phyloP scores from a whole-genome alignment of 2,113 vertebrate species.

The Dasyprocta punctata region DNA sequence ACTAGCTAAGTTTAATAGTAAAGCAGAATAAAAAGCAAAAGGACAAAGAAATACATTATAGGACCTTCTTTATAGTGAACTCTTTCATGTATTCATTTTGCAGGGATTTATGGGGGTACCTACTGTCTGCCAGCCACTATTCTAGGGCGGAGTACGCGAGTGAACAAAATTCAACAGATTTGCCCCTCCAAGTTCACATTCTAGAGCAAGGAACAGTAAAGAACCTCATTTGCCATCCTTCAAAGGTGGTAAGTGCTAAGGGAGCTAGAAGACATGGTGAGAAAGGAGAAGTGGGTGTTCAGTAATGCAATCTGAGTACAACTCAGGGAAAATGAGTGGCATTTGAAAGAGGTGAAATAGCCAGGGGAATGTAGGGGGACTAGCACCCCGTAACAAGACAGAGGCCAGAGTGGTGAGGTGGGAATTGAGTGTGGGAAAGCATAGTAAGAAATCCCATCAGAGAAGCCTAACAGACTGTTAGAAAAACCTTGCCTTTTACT shows the following conservation, averaged over 20 bases:
- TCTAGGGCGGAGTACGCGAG: not conserved
- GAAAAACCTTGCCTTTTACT: not conserved
- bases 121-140: not conserved
- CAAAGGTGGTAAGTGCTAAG: not conserved
- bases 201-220: not conserved
- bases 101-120: not conserved
- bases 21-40: not conserved
- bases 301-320: not conserved
- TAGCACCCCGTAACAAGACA: not conserved
- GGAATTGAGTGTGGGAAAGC: not conserved
- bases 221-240: not conserved
- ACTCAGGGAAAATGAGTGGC: not conserved
- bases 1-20: constrained; percentile 35
- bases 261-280: not conserved
- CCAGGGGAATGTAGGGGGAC: not conserved
- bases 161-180: constrained; percentile 1
- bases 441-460: not conserved
- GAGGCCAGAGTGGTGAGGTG: not conserved
- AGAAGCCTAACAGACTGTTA: not conserved
- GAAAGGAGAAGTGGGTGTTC: not conserved
- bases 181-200: not conserved
- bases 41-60: not conserved
- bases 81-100: not conserved
- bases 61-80: not conserved
- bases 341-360: not conserved